Conservation (phyloP, 2,888 invertebrate species). For the Xiphydria camelus region DNA sequence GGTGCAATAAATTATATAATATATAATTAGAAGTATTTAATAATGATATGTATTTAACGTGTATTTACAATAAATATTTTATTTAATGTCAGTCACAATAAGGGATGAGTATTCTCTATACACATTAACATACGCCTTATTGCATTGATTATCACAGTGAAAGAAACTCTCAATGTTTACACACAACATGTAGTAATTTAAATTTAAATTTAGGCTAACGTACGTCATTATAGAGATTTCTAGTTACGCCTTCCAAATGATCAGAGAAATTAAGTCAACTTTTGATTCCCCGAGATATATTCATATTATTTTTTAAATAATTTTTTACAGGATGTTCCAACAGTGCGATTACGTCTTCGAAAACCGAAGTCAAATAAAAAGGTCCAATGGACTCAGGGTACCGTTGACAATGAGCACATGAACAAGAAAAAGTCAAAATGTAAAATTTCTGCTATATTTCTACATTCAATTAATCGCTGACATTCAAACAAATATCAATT, state of each 20-base stretch:
- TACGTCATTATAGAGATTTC: constrained; percentile 48
- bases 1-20: constrained; percentile 61
- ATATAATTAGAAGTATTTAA: no score
- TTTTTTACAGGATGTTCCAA: constrained; percentile 60
- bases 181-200: no score
- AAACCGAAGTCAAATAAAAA: constrained; percentile 75
- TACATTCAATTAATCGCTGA: constrained; percentile 4
- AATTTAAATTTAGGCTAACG: constrained; percentile 35
- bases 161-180: no score
- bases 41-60: no score
- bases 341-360: constrained; percentile 68
- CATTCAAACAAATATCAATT: constrained; percentile 3
- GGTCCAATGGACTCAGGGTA: constrained; percentile 87
- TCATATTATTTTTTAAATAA: constrained; percentile 10
- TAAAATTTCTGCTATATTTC: constrained; percentile 58
- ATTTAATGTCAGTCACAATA: no score
- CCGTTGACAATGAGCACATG: constrained; percentile 94
- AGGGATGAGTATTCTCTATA: no score
- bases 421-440: constrained; percentile 97
- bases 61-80: no score
- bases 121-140: no score
- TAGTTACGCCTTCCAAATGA: neutral
- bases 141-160: no score
- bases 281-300: neutral
- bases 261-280: no score